Conservation (phyloP, 1,140 invertebrate species). For the Drosophila sturtevanti region DNA sequence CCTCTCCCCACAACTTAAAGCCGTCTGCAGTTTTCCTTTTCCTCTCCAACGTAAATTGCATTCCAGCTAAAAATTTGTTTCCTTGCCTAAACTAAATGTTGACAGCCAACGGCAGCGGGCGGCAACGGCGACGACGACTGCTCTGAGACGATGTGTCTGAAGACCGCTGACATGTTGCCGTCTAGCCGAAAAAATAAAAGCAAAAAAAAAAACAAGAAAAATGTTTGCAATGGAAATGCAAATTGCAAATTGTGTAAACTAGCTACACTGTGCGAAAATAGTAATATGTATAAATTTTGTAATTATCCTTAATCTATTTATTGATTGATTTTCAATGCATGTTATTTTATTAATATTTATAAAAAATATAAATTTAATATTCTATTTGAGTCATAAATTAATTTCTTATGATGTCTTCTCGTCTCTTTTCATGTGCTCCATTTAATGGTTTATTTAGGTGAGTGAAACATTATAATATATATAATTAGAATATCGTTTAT, state of each 20-base stretch:
- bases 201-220: background rate
- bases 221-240: conserved; percentile 14
- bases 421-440: no score
- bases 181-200: conserved; percentile 39
- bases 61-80: conserved; percentile 17
- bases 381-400: no score
- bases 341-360: no score
- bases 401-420: no score
- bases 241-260: background rate
- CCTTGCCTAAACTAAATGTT: conserved; percentile 59
- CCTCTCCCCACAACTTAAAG: conserved; percentile 36
- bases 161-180: conserved; percentile 57
- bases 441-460: no score
- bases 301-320: no score
- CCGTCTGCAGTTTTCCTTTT: background rate
- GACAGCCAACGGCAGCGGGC: conserved; percentile 55
- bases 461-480: no score
- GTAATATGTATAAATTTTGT: no score
- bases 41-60: conserved; percentile 48
- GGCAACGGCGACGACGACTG: conserved; percentile 9
- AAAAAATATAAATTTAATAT: no score
- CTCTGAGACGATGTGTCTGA: conserved; percentile 37
- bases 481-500: no score
- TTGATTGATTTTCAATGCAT: no score
- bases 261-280: background rate